Evolutionary conservation across 2,113 vertebrate genomes (phyloP).

Genomic region (Psittacula cyanocephala): DNA sequence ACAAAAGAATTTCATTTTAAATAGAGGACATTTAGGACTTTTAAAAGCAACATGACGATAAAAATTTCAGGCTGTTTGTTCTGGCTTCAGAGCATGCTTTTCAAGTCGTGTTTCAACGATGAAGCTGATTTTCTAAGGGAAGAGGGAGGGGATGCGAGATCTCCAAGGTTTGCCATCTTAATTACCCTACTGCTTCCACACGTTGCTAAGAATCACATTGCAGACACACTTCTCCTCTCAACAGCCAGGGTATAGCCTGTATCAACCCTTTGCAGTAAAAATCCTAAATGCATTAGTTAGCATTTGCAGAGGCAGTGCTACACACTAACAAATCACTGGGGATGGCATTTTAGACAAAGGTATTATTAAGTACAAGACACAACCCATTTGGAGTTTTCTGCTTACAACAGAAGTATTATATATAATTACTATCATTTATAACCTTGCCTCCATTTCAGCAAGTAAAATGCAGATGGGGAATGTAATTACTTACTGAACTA

Average conservation of each 20-base stretch:
- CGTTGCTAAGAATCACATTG: conserved; percentile 58
- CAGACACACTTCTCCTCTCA: background rate
- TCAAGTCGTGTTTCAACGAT: conserved; percentile 46
- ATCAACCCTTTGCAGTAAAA: background rate
- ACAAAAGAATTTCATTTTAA: conserved; percentile 84
- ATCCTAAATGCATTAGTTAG: background rate
- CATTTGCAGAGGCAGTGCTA: background rate
- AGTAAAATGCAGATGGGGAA: background rate
- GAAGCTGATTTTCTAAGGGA: conserved; percentile 49
- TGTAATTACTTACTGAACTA: background rate
- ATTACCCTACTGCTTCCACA: conserved; percentile 70
- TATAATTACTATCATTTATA: conserved; percentile 4
- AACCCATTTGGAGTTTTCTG: background rate
- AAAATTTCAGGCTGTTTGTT: conserved; percentile 72
- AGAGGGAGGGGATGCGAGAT: conserved; percentile 39
- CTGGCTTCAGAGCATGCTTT: conserved; percentile 53
- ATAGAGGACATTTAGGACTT: conserved; percentile 78
- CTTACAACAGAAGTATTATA: background rate
- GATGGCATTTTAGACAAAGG: background rate
- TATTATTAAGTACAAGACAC: background rate
- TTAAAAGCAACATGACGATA: conserved; percentile 78
- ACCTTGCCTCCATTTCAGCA: background rate
- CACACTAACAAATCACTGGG: background rate
- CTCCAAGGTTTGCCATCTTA: conserved; percentile 75
- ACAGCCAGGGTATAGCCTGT: background rate